Evolutionary conservation across 2,888 invertebrate genomes (phyloP).

Genomic region (Eristalis pertinax): DNA sequence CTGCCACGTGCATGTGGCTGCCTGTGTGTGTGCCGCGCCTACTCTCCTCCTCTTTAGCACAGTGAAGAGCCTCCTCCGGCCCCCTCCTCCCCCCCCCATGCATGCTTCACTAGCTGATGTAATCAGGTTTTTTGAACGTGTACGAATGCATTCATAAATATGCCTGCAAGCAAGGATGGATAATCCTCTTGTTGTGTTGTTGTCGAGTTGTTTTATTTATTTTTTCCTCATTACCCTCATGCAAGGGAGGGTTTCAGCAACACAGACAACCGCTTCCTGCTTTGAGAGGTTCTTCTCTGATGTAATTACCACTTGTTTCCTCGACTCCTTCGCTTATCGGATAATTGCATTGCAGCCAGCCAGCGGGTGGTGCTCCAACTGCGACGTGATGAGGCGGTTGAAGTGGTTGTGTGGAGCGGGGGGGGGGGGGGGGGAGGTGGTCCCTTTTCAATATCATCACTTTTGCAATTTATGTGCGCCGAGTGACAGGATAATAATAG

Average conservation of each 20-base stretch:
- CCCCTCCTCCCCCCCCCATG: not conserved
- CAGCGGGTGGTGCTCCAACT: not conserved
- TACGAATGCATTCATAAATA: constrained; percentile 67
- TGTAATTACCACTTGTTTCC: constrained; percentile 72
- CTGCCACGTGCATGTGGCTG: constrained; percentile 5
- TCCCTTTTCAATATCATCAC: constrained; percentile 63
- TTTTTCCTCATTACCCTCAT: constrained; percentile 50
- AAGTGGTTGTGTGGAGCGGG: not conserved
- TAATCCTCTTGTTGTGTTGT: constrained; percentile 18
- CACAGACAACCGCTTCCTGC: constrained; percentile 65
- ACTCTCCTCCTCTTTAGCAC: constrained; percentile 32
- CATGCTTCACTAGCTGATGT: constrained; percentile 50
- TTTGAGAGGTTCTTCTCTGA: constrained; percentile 64
- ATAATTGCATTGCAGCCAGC: constrained; percentile 62
- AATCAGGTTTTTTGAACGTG: constrained; percentile 50
- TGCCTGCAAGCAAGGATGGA: constrained; percentile 50
- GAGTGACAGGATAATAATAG: constrained; percentile 72
- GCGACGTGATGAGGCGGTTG: not conserved
- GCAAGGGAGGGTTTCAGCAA: constrained; percentile 19
- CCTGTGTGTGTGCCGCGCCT: not conserved
- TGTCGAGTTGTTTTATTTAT: constrained; percentile 6
- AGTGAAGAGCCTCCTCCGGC: constrained; percentile 3
- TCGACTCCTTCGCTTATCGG: constrained; percentile 62
- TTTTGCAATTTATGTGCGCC: constrained; percentile 62
- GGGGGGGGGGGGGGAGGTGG: not conserved